phyloP scores from a whole-genome alignment of 2,113 vertebrate genomes.

The Ptilonorhynchus violaceus region DNA sequence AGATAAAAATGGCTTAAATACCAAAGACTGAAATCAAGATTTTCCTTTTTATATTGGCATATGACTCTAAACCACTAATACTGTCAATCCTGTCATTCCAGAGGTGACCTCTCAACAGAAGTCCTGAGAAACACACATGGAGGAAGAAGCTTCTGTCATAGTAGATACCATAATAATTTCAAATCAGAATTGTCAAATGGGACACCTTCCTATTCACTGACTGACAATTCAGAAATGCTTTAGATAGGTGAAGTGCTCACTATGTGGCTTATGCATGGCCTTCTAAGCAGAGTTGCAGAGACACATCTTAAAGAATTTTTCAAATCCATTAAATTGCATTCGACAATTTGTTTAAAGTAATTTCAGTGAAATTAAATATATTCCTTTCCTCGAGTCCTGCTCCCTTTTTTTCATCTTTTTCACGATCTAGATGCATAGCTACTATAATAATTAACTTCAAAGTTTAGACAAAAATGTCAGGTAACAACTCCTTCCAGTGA shows the following conservation, averaged over 20 bases:
- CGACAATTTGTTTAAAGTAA: background rate
- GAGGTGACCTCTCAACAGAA: background rate
- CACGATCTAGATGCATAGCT: background rate
- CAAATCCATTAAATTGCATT: background rate
- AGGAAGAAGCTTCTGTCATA: background rate
- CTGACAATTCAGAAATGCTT: background rate
- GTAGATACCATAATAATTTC: background rate
- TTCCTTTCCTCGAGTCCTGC: background rate
- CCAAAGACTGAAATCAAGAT: background rate
- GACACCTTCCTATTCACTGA: background rate
- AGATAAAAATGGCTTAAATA: background rate
- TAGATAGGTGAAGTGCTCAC: background rate
- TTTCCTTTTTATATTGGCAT: background rate
- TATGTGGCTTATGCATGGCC: fast-evolving
- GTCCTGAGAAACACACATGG: background rate
- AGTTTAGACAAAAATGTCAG: background rate
- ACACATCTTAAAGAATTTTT: background rate
- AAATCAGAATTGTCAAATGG: too few species aligned
- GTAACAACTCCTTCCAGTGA: background rate
- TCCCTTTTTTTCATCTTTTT: background rate
- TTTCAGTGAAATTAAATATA: background rate
- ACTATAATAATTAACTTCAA: background rate
- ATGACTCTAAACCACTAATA: background rate
- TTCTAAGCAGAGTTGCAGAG: background rate
- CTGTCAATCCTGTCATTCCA: background rate